phyloP scores from a whole-genome alignment of 2,888 invertebrate genomes.

The Chironomus tentans region DNA sequence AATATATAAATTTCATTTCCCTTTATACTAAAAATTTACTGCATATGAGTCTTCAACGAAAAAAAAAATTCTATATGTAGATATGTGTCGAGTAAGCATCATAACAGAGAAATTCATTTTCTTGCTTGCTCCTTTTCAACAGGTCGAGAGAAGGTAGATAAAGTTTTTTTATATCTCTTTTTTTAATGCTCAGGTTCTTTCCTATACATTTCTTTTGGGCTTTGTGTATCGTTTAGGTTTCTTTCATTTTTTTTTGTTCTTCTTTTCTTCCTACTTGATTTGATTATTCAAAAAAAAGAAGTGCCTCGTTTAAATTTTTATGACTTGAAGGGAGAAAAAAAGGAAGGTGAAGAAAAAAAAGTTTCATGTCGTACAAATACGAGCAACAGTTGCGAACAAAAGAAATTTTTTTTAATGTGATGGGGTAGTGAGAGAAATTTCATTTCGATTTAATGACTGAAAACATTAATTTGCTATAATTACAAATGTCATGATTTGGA shows the following conservation, averaged over 20 bases:
- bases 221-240: neutral
- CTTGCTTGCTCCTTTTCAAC: slow-evolving; percentile 4
- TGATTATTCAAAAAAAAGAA: slow-evolving; percentile 17
- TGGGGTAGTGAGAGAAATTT: too few relatives aligned
- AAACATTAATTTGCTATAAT: too few relatives aligned
- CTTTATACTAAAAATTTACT: slow-evolving; percentile 14
- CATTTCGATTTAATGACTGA: too few relatives aligned
- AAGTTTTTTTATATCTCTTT: slow-evolving; percentile 10
- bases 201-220: neutral
- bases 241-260: neutral
- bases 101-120: neutral
- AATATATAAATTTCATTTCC: slow-evolving; percentile 21
- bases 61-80: slow-evolving; percentile 6
- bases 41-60: slow-evolving; percentile 18
- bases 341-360: neutral
- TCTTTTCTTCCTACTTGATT: neutral
- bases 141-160: slow-evolving; percentile 21
- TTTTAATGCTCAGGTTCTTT: slow-evolving; percentile 16
- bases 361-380: neutral
- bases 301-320: slow-evolving; percentile 5
- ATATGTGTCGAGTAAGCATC: neutral
- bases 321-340: neutral
- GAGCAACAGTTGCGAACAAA: slow-evolving; percentile 18
- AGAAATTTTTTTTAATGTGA: too few relatives aligned
- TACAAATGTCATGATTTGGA: too few relatives aligned